A percentile compares a stretch with the other conserved stretches of the same genome.
phyloP scores from a whole-genome alignment of 2,888 invertebrate species.

The Ptilodon capucinus region DNA sequence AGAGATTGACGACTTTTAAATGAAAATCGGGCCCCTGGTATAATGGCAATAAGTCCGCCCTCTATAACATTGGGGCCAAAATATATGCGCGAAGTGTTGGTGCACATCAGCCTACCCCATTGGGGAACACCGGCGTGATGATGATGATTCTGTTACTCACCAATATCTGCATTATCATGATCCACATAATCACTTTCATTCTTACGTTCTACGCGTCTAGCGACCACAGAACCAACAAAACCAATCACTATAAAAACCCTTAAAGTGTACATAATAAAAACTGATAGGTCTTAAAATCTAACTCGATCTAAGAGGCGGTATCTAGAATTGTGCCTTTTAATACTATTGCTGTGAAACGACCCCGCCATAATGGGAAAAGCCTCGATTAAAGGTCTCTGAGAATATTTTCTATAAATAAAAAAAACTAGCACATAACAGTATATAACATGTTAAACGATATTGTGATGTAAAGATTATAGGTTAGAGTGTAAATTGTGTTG shows the following conservation, averaged over 20 bases:
- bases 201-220: conserved; percentile 39
- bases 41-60: too few species aligned
- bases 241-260: conserved; percentile 45
- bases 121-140: too few species aligned
- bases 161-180: conserved; percentile 32
- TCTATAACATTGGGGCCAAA: too few species aligned
- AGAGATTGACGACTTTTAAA: too few species aligned
- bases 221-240: conserved; percentile 37
- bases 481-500: background rate
- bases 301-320: conserved; percentile 51
- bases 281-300: conserved; percentile 15
- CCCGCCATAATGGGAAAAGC: conserved; percentile 57
- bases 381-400: conserved; percentile 28
- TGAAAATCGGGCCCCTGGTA: too few species aligned
- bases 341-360: conserved; percentile 46
- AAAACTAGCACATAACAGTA: conserved; percentile 4
- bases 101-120: too few species aligned
- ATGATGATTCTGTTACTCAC: conserved; percentile 14
- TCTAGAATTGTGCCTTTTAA: conserved; percentile 61
- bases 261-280: conserved; percentile 14
- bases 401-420: conserved; percentile 14
- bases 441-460: background rate
- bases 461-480: background rate
- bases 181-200: conserved; percentile 37
- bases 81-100: too few species aligned